Percentiles rank a stretch among this genome's conserved stretches.
Evolutionary conservation across 2,797 vertebrate genomes (phyloP).

Genomic region (Danio kyathit): DNA sequence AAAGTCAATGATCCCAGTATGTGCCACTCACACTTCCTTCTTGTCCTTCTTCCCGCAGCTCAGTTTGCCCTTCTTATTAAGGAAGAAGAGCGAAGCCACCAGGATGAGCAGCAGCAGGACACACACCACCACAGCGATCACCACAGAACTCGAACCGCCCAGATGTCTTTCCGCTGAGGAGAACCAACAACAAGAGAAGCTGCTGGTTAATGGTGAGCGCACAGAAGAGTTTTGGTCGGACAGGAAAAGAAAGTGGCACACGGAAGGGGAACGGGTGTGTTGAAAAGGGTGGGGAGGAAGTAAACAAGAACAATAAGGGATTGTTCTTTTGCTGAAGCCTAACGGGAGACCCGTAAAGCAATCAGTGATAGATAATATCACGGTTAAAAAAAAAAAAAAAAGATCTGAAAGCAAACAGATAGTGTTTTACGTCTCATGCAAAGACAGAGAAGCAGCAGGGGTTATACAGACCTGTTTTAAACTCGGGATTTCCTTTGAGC

Average conservation of each 20-base stretch:
- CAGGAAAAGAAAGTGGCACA: slow-evolving; percentile 34
- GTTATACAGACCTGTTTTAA: slow-evolving; percentile 84
- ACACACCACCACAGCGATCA: slow-evolving; percentile 89
- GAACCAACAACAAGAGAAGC: neutral
- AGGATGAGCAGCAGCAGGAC: slow-evolving; percentile 88
- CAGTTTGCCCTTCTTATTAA: slow-evolving; percentile 85
- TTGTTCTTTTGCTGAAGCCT: slow-evolving; percentile 31
- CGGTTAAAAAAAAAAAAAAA: neutral
- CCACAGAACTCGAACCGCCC: slow-evolving; percentile 83
- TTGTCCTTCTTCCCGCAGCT: slow-evolving; percentile 82
- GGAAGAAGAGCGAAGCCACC: slow-evolving; percentile 87
- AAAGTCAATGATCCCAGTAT: neutral
- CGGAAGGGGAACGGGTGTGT: slow-evolving; percentile 13
- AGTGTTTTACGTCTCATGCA: slow-evolving; percentile 18
- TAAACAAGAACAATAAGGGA: slow-evolving; percentile 49
- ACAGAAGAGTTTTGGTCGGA: neutral
- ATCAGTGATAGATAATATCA: slow-evolving; percentile 31
- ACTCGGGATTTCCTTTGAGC: slow-evolving; percentile 83
- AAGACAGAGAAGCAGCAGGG: slow-evolving; percentile 50
- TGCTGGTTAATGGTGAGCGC: neutral
- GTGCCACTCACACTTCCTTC: slow-evolving; percentile 81
- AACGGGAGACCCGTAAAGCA: neutral
- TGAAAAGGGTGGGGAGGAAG: slow-evolving; percentile 47
- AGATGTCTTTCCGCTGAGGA: slow-evolving; percentile 77
- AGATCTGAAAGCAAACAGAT: slow-evolving; percentile 4